These are phyloP conservation scores for Tipula confusa DNA, from an alignment of 2,888 invertebrate genomes.

Conservation along the genomic window DNA sequence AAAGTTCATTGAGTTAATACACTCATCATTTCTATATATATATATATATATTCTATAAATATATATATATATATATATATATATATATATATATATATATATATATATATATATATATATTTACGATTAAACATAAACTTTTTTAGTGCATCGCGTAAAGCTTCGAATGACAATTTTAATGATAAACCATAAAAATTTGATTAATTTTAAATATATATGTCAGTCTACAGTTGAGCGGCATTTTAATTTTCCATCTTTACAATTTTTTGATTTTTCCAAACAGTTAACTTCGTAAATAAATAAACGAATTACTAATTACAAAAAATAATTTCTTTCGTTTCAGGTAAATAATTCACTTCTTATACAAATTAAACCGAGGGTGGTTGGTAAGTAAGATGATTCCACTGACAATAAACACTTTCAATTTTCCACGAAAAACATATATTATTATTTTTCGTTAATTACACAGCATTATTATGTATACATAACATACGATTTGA, in stretches of 20 bases:
- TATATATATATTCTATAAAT: too few relatives aligned
- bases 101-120: neutral
- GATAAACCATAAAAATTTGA: neutral
- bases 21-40: too few relatives aligned
- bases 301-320: neutral
- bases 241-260: neutral
- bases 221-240: neutral
- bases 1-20: too few relatives aligned
- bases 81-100: too few relatives aligned
- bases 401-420: neutral
- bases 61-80: too few relatives aligned
- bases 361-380: neutral
- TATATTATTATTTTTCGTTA: neutral
- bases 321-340: neutral
- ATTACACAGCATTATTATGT: neutral
- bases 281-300: neutral
- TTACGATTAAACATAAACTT: neutral
- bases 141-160: neutral
- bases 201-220: neutral
- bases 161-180: too few relatives aligned
- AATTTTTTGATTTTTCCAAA: neutral
- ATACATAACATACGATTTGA: neutral
- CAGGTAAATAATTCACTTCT: neutral
- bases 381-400: neutral
- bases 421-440: neutral